phyloP scores from a whole-genome alignment of 1,140 invertebrate species.

The Trissolcus basalis region DNA sequence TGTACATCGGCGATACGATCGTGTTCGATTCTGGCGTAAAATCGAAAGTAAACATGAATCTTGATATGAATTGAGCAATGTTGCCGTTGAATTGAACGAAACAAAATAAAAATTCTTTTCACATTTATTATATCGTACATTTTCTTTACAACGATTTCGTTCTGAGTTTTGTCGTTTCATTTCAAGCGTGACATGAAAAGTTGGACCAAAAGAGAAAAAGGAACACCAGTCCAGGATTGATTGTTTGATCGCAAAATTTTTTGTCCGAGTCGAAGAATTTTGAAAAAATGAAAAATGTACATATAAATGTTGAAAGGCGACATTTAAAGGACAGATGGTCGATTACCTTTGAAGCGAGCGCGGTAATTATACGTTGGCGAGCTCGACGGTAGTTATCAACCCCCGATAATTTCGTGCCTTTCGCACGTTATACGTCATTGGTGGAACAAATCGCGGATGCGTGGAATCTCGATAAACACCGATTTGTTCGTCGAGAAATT shows the following conservation, averaged over 20 bases:
- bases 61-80: conserved; percentile 46
- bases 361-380: conserved; percentile 25
- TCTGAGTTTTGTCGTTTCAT: too few relatives aligned
- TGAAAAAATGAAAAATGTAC: background rate
- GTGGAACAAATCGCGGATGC: conserved; percentile 18
- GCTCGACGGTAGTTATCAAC: conserved; percentile 40
- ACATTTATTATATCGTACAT: background rate
- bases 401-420: conserved; percentile 35
- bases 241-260: too few relatives aligned
- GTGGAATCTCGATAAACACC: conserved; percentile 27
- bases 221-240: too few relatives aligned
- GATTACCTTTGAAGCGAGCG: conserved; percentile 1
- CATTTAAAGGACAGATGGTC: conserved; percentile 22
- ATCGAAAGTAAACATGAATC: conserved; percentile 52
- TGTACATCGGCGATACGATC: conserved; percentile 49
- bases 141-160: too few relatives aligned
- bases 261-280: background rate
- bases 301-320: conserved; percentile 6
- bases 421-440: conserved; percentile 44
- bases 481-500: conserved; percentile 35
- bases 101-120: conserved; percentile 13
- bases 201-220: too few relatives aligned
- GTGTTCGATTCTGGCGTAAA: conserved; percentile 48
- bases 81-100: conserved; percentile 2
- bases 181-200: too few relatives aligned